A percentile compares a stretch with the other conserved stretches of the same genome.
These are phyloP conservation scores for Dryobates pubescens DNA, from an alignment of 2,797 vertebrate species.

Conservation along the genomic window DNA sequence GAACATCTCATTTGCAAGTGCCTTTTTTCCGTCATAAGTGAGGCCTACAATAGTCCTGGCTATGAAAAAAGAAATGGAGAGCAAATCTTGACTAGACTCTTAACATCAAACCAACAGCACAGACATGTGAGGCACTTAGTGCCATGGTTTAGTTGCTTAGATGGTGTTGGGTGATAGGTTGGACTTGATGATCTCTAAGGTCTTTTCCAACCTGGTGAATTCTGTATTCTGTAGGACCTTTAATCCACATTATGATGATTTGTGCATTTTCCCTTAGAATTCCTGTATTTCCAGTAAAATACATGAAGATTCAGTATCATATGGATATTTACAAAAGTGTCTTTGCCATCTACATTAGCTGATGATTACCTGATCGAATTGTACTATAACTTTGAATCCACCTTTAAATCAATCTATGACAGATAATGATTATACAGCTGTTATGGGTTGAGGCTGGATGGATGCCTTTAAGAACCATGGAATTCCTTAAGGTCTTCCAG, in stretches of 20 bases:
- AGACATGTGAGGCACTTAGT: not conserved
- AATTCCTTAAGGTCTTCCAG: too few species aligned
- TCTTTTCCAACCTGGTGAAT: too few species aligned
- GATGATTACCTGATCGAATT: constrained; percentile 7
- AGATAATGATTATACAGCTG: constrained; percentile 29
- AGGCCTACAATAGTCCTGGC: not conserved
- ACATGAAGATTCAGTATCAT: not conserved
- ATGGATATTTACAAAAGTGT: not conserved
- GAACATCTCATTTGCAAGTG: not conserved
- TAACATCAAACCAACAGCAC: not conserved
- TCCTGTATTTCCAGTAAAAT: not conserved
- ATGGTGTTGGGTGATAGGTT: too few species aligned
- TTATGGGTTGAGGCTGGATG: too few species aligned
- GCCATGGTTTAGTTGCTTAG: too few species aligned
- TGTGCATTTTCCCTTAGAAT: not conserved
- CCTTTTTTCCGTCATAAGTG: not conserved
- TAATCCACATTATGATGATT: not conserved
- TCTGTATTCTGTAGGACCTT: not conserved
- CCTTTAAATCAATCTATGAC: constrained; percentile 24
- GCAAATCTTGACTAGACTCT: not conserved
- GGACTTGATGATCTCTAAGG: too few species aligned
- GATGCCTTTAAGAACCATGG: too few species aligned
- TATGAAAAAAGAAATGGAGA: not conserved
- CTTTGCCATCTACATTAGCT: constrained; percentile 18
- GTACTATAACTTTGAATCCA: constrained; percentile 15